Percentiles rank a stretch among this genome's conserved stretches.
These are phyloP conservation scores for Bothrops alternatus DNA, from an alignment of 2,797 vertebrate species.

Conservation along the genomic window DNA sequence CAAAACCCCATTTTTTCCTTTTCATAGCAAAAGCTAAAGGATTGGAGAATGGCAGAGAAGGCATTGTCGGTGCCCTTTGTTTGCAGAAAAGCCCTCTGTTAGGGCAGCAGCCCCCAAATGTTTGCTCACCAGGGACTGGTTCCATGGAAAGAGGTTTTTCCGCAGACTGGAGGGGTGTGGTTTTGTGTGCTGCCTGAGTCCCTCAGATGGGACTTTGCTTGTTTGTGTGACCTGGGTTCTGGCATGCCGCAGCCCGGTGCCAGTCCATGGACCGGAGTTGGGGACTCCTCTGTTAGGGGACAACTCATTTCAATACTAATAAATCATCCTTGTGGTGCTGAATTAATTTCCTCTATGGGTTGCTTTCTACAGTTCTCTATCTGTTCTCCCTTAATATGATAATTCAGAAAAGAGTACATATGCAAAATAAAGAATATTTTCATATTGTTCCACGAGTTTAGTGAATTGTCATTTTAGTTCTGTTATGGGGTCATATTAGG, in stretches of 20 bases:
- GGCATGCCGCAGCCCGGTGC: not conserved
- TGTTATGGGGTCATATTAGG: not conserved
- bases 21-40: not conserved
- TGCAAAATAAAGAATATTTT: not conserved
- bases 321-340: not conserved
- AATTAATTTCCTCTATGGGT: not conserved
- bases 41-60: not conserved
- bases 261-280: not conserved
- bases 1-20: not conserved
- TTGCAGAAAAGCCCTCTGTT: not conserved
- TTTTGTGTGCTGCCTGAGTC: not conserved
- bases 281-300: not conserved
- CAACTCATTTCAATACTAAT: not conserved
- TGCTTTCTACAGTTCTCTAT: not conserved
- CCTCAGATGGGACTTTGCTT: not conserved
- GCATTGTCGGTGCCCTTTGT: not conserved
- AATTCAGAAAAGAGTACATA: not conserved
- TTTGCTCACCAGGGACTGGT: not conserved
- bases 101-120: not conserved
- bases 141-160: not conserved
- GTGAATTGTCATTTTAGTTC: not conserved
- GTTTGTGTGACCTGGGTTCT: not conserved
- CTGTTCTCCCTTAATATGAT: not conserved
- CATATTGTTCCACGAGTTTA: not conserved
- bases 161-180: accelerated